These are phyloP conservation scores for Pararge aegeria DNA, from an alignment of 1,140 invertebrate genomes.

Conservation along the genomic window DNA sequence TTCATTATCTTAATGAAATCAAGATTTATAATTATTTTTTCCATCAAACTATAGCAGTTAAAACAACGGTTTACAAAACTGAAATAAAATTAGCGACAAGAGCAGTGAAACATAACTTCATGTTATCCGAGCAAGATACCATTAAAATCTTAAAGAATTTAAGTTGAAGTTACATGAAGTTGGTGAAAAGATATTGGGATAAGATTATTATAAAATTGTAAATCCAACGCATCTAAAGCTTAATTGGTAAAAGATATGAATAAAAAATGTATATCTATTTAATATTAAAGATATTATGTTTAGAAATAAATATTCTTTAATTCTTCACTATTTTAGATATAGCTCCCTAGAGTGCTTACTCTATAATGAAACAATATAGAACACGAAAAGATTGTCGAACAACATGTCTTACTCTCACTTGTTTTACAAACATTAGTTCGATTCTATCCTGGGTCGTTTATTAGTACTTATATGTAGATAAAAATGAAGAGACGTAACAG, in stretches of 20 bases:
- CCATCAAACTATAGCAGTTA: background rate
- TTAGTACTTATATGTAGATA: constrained; percentile 67
- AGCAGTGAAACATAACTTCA: constrained; percentile 11
- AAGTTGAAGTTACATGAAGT: constrained; percentile 44
- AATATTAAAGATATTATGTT: background rate
- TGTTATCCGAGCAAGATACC: constrained; percentile 47
- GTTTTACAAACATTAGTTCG: constrained; percentile 57
- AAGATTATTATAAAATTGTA: constrained; percentile 64
- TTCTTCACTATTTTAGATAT: constrained; percentile 38
- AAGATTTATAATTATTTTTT: background rate
- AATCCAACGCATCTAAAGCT: constrained; percentile 57
- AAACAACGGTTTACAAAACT: background rate
- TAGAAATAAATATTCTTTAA: background rate
- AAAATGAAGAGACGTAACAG: constrained; percentile 39
- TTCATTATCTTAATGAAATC: background rate
- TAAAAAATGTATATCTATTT: constrained; percentile 40
- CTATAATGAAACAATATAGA: constrained; percentile 48
- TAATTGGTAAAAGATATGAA: constrained; percentile 53
- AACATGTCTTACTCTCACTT: constrained; percentile 55
- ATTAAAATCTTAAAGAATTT: constrained; percentile 43
- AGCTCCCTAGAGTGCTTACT: constrained; percentile 52
- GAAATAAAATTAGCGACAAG: constrained; percentile 1
- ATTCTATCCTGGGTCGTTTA: constrained; percentile 59
- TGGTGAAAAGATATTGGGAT: constrained; percentile 67
- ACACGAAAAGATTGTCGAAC: constrained; percentile 51